phyloP scores from a whole-genome alignment of 2,797 vertebrate species.

The Aplochiton taeniatus region DNA sequence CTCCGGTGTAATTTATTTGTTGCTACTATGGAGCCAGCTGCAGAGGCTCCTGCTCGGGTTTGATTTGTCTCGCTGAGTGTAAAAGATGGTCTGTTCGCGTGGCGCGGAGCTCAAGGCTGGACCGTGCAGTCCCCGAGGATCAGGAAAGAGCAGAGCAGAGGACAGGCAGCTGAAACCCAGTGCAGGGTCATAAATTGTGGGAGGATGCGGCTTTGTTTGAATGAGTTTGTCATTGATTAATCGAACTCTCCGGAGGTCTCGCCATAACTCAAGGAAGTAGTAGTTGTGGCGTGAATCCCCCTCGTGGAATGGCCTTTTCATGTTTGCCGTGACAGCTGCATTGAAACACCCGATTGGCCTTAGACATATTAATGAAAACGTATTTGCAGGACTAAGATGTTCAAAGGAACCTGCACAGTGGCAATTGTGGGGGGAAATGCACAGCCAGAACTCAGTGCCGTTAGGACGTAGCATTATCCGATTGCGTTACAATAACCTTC shows the following conservation, averaged over 20 bases:
- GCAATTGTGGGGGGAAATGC: too few relatives aligned
- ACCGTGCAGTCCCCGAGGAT: conserved; percentile 31
- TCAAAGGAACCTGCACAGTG: too few relatives aligned
- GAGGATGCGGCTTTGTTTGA: conserved; percentile 46
- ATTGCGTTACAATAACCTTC: not conserved
- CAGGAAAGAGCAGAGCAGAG: conserved; percentile 10
- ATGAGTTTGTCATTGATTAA: conserved; percentile 52
- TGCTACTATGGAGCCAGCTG: conserved; percentile 20
- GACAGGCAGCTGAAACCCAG: conserved; percentile 35
- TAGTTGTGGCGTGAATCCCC: conserved; percentile 18
- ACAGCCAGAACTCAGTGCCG: too few relatives aligned
- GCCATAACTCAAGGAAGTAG: conserved; percentile 47
- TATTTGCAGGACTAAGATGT: too few relatives aligned
- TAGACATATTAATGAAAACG: too few relatives aligned
- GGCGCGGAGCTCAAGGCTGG: conserved; percentile 28
- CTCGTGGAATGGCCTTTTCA: not conserved
- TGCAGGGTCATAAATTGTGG: conserved; percentile 37
- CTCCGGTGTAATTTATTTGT: conserved; percentile 38
- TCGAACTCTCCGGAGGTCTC: conserved; percentile 39
- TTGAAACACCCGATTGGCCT: too few relatives aligned
- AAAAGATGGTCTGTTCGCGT: conserved; percentile 41
- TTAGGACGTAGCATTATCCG: too few relatives aligned
- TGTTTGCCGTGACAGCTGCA: not conserved
- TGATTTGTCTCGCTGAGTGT: conserved; percentile 39
- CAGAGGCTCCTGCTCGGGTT: conserved; percentile 21